Evolutionary conservation across 2,113 vertebrate genomes (phyloP).

Genomic region (Zapus hudsonius): DNA sequence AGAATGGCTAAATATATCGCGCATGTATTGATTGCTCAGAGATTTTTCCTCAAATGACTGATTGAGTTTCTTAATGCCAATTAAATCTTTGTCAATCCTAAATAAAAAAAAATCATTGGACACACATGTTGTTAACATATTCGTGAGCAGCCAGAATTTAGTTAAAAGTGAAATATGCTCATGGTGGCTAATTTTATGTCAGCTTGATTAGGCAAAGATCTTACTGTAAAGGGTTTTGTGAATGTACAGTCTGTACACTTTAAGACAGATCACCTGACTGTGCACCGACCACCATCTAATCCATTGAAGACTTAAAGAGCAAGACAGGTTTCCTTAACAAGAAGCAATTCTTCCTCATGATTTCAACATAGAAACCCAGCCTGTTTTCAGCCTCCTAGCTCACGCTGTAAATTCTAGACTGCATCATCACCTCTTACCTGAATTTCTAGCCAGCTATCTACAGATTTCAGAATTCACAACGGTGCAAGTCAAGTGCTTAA

Average conservation of each 20-base stretch:
- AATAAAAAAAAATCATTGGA: constrained; percentile 8
- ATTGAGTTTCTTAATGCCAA: not conserved
- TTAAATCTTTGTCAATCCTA: not conserved
- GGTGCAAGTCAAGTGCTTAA: not conserved
- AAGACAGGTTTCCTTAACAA: not conserved
- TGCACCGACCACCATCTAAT: not conserved
- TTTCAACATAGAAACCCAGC: not conserved
- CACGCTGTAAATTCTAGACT: not conserved
- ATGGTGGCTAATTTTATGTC: not conserved
- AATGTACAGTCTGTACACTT: not conserved
- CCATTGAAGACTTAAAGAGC: not conserved
- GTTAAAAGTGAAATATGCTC: constrained; percentile 1
- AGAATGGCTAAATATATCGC: not conserved
- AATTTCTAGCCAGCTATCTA: not conserved
- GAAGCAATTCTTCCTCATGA: not conserved
- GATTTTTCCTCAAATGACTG: not conserved
- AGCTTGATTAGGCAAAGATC: not conserved
- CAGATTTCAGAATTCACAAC: not conserved
- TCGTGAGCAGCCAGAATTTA: constrained; percentile 15
- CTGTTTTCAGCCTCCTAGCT: not conserved
- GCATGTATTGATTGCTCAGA: not conserved
- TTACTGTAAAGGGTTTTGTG: not conserved
- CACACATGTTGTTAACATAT: not conserved
- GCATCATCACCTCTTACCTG: constrained; percentile 5
- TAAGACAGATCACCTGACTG: not conserved